Conservation (phyloP, 2,797 vertebrate species). For the Moxostoma hubbsi region DNA sequence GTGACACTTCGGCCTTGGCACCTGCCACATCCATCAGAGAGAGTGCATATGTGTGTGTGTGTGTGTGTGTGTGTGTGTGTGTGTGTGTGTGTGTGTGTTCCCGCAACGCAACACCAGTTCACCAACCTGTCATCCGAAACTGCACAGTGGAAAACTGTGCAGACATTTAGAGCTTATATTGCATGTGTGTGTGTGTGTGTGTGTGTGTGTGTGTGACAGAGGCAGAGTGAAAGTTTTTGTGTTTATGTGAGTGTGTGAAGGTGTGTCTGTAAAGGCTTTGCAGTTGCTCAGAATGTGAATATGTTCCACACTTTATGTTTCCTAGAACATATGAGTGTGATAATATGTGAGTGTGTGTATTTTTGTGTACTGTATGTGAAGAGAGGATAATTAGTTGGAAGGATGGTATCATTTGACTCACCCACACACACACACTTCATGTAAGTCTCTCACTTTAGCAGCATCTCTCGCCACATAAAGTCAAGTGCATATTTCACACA, state of each 20-base stretch:
- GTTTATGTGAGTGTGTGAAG: slow-evolving; percentile 34
- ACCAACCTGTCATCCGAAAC: slow-evolving; percentile 45
- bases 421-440: slow-evolving; percentile 47
- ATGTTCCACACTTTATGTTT: slow-evolving; percentile 12
- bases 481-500: slow-evolving; percentile 56
- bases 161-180: slow-evolving; percentile 42
- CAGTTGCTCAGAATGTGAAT: slow-evolving; percentile 36
- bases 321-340: slow-evolving; percentile 38
- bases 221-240: slow-evolving; percentile 13
- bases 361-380: neutral
- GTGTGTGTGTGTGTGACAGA: neutral
- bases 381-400: slow-evolving; percentile 34
- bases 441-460: slow-evolving; percentile 57
- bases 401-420: slow-evolving; percentile 48
- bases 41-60: slow-evolving; percentile 26
- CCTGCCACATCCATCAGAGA: slow-evolving; percentile 42
- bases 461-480: slow-evolving; percentile 59
- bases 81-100: slow-evolving; percentile 32
- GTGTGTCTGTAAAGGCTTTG: slow-evolving; percentile 29
- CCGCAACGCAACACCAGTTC: slow-evolving; percentile 45
- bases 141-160: slow-evolving; percentile 50
- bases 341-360: slow-evolving; percentile 21
- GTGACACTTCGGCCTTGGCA: slow-evolving; percentile 48
- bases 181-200: slow-evolving; percentile 8
- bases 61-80: neutral